These are phyloP conservation scores for Setophaga petechia DNA, from an alignment of 2,113 vertebrate genomes.

Conservation along the genomic window DNA sequence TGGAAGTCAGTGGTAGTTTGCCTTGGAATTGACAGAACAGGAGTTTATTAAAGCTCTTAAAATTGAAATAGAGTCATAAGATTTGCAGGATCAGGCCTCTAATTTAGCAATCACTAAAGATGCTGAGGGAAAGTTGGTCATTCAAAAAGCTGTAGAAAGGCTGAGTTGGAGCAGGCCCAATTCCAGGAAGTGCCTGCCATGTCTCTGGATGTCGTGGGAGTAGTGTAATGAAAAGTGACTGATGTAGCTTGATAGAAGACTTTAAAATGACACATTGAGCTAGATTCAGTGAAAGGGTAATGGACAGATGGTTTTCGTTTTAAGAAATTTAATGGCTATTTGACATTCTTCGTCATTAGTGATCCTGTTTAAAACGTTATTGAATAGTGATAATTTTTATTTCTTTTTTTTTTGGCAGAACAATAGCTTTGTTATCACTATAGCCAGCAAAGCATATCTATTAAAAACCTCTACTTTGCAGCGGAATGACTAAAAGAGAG, in stretches of 20 bases:
- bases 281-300: constrained; percentile 14
- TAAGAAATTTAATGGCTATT: constrained; percentile 8
- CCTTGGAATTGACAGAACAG: not conserved
- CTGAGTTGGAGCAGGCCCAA: not conserved
- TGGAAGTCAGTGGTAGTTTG: not conserved
- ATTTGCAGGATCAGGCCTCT: not conserved
- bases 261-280: constrained; percentile 14
- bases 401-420: not conserved
- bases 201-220: not conserved
- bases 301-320: constrained; percentile 35
- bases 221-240: not conserved
- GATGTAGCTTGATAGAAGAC: constrained; percentile 25
- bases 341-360: not conserved
- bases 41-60: not conserved
- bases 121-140: not conserved
- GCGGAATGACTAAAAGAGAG: not conserved
- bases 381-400: not conserved
- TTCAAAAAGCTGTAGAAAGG: not conserved
- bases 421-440: not conserved
- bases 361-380: not conserved
- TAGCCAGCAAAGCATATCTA: not conserved
- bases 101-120: not conserved
- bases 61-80: not conserved
- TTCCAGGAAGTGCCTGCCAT: not conserved
- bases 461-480: not conserved